Evolutionary conservation across 2,797 vertebrate species (phyloP).

Genomic region (Molothrus aeneus): DNA sequence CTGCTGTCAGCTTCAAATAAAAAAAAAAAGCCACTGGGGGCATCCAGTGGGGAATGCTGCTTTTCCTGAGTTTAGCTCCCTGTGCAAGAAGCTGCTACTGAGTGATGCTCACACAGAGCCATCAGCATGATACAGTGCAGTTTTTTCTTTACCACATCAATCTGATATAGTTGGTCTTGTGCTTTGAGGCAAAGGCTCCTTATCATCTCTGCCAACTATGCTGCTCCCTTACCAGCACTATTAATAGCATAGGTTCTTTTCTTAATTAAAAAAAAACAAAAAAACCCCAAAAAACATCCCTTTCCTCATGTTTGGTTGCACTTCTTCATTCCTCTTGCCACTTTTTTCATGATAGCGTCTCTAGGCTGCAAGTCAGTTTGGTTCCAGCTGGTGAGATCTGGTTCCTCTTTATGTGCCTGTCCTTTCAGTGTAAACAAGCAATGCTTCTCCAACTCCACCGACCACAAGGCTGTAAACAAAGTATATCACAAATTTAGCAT

Average conservation of each 20-base stretch:
- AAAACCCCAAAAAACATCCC: background rate
- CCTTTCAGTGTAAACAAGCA: constrained; percentile 84
- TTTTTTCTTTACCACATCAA: background rate
- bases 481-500: constrained; percentile 22
- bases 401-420: constrained; percentile 51
- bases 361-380: constrained; percentile 6
- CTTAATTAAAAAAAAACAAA: background rate
- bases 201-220: background rate
- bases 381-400: background rate
- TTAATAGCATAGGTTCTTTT: background rate
- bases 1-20: background rate
- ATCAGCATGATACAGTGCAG: background rate
- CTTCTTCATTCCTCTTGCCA: background rate
- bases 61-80: constrained; percentile 24
- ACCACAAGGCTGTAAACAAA: constrained; percentile 79
- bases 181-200: background rate
- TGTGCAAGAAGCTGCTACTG: background rate
- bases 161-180: background rate
- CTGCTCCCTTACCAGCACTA: background rate
- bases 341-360: background rate
- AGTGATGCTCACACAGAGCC: background rate
- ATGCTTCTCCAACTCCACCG: constrained; percentile 83
- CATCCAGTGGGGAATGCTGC: background rate
- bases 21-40: background rate
- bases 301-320: constrained; percentile 8